Percentiles rank a stretch among this genome's conserved stretches.
Evolutionary conservation across 23 tunicate genomes (phyloP).

Genomic region (Botrylloides violaceus): DNA sequence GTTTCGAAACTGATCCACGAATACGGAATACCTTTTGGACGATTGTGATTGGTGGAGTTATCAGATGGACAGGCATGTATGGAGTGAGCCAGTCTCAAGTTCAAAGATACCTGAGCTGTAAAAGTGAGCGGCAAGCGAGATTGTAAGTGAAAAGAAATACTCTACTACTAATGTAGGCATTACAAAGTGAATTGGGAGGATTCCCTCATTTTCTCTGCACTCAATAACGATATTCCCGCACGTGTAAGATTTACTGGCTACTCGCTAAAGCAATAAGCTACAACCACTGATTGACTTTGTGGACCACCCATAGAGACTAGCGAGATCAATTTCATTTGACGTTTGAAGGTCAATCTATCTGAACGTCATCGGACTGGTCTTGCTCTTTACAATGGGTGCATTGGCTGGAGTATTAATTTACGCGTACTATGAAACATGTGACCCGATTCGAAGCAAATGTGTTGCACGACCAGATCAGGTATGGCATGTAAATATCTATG

Average conservation of each 20-base stretch:
- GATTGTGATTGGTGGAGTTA: slow-evolving; percentile 16
- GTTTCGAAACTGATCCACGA: slow-evolving; percentile 21
- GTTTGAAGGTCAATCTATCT: slow-evolving; percentile 26
- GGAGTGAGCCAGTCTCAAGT: slow-evolving; percentile 70
- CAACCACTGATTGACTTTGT: too few relatives aligned
- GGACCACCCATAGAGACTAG: too few relatives aligned
- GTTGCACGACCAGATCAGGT: slow-evolving; percentile 46
- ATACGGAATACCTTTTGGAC: slow-evolving; percentile 30
- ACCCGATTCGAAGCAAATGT: slow-evolving; percentile 28
- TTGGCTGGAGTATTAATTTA: slow-evolving; percentile 36
- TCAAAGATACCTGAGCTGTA: slow-evolving; percentile 67
- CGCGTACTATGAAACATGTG: slow-evolving; percentile 53
- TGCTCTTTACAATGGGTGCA: slow-evolving; percentile 23
- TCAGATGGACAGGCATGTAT: slow-evolving; percentile 37
- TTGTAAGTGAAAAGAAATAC: slow-evolving; percentile 16
- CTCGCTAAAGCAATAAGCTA: too few relatives aligned
- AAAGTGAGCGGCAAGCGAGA: slow-evolving; percentile 41
- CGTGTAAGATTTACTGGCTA: too few relatives aligned
- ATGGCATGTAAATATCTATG: too few relatives aligned
- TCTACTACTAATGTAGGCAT: too few relatives aligned
- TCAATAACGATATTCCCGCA: too few relatives aligned
- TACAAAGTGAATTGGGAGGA: too few relatives aligned
- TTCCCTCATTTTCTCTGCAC: too few relatives aligned
- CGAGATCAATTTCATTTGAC: too few relatives aligned
- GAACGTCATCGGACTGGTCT: slow-evolving; percentile 38